phyloP scores from a whole-genome alignment of 1,140 invertebrate genomes.

The Philotrypesis tridentata region DNA sequence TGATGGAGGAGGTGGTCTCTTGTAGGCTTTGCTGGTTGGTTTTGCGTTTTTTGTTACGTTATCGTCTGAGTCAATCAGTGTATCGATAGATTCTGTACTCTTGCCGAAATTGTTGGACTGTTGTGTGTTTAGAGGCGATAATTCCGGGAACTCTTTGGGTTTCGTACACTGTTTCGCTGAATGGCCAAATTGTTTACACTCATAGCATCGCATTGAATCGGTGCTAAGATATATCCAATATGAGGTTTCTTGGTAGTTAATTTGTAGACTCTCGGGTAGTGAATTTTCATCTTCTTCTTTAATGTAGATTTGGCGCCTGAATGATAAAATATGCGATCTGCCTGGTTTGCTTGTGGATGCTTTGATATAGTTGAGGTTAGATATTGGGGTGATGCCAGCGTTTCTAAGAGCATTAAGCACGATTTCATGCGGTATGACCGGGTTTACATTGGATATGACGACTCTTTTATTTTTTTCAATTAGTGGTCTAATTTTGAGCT shows the following conservation, averaged over 20 bases:
- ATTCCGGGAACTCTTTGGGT: not conserved
- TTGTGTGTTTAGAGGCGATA: not conserved
- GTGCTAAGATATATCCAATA: too few species aligned
- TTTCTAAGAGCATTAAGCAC: not conserved
- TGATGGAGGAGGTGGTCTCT: slow-evolving; percentile 1
- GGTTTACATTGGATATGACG: slow-evolving; percentile 4
- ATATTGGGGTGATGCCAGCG: not conserved
- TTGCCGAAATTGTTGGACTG: not conserved
- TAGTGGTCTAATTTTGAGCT: not conserved
- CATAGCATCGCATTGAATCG: slow-evolving; percentile 17
- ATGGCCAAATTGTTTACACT: slow-evolving; percentile 33
- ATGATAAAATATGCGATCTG: not conserved
- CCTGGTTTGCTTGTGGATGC: slow-evolving; percentile 17
- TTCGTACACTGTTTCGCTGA: slow-evolving; percentile 21
- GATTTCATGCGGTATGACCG: not conserved
- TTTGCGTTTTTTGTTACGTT: not conserved
- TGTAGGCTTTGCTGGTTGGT: not conserved
- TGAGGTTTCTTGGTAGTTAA: slow-evolving; percentile 31
- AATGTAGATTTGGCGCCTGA: slow-evolving; percentile 39
- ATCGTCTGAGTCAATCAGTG: not conserved
- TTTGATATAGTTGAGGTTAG: not conserved
- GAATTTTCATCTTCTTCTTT: slow-evolving; percentile 5
- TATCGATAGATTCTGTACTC: not conserved
- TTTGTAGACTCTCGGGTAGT: slow-evolving; percentile 13
- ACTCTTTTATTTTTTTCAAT: slow-evolving; percentile 13